Percentiles rank a stretch among this genome's conserved stretches.
These are phyloP conservation scores for Macroteleia sp. DNA, from an alignment of 2,888 invertebrate genomes.

Conservation along the genomic window DNA sequence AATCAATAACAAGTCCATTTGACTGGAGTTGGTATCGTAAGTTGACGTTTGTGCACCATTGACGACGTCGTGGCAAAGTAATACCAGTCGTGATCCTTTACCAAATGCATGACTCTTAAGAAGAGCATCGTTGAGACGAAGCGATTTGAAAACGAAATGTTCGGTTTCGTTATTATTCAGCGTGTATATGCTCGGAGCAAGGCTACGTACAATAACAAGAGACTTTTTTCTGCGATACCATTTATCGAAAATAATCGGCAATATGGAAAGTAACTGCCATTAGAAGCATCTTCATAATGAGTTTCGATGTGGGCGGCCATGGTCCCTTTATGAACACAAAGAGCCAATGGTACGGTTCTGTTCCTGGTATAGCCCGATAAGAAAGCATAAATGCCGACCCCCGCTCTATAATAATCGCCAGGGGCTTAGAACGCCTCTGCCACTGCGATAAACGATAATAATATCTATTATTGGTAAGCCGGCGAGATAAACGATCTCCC, in stretches of 20 bases:
- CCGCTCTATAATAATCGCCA: conserved; percentile 66
- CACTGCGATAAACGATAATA: conserved; percentile 75
- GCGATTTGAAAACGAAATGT: background rate
- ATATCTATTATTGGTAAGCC: conserved; percentile 76
- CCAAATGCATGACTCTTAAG: conserved; percentile 11
- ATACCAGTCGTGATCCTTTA: background rate
- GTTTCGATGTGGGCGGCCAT: conserved; percentile 48
- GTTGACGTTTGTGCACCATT: conserved; percentile 6
- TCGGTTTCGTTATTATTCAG: conserved; percentile 15
- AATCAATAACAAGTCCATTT: conserved; percentile 28
- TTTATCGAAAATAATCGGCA: conserved; percentile 45
- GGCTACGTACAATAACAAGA: conserved; percentile 8
- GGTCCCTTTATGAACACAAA: conserved; percentile 52
- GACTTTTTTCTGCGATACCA: conserved; percentile 4
- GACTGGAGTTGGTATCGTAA: conserved; percentile 1
- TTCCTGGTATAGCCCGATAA: conserved; percentile 68
- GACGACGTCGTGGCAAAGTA: conserved; percentile 1
- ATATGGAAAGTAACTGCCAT: conserved; percentile 30
- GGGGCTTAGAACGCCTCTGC: conserved; percentile 66
- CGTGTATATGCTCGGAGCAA: background rate
- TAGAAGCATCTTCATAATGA: conserved; percentile 56
- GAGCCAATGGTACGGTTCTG: conserved; percentile 42
- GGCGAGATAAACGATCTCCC: conserved; percentile 71
- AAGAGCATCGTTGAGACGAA: background rate
- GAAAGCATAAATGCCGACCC: conserved; percentile 69